Evolutionary conservation across 2,888 invertebrate genomes (phyloP).

Genomic region (Cantharis rustica): DNA sequence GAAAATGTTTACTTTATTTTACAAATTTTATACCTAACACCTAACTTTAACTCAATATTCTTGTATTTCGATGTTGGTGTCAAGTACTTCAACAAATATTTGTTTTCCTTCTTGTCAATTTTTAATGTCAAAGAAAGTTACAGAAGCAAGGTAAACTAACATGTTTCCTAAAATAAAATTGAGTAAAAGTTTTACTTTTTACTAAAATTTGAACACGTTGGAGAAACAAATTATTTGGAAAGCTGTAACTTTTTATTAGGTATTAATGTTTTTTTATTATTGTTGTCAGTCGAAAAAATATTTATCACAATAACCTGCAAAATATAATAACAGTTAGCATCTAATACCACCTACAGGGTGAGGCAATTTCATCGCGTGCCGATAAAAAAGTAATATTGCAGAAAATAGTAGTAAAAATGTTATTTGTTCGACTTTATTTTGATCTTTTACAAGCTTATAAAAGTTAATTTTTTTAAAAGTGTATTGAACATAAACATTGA

Average conservation of each 20-base stretch:
- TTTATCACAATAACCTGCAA: neutral
- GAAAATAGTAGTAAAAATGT: neutral
- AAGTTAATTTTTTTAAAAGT: neutral
- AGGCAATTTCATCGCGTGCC: neutral
- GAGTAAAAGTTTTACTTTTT: neutral
- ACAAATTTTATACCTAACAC: neutral
- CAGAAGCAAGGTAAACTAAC: neutral
- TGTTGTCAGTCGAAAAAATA: neutral
- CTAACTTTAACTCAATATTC: neutral
- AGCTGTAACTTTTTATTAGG: neutral
- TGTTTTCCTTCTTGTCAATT: neutral
- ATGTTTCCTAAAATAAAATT: neutral
- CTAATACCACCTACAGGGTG: neutral
- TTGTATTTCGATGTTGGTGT: neutral
- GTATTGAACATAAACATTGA: neutral
- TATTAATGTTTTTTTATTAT: neutral
- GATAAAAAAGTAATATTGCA: neutral
- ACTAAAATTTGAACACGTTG: neutral
- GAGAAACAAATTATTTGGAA: neutral
- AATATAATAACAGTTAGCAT: neutral
- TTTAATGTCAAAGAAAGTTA: neutral
- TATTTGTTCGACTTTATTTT: neutral
- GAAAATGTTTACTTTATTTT: neutral
- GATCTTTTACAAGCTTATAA: neutral
- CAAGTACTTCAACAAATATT: neutral